Base-by-base conservation (phyloP, 2,797 vertebrate species). In the Epinephelus malabaricus region DNA sequence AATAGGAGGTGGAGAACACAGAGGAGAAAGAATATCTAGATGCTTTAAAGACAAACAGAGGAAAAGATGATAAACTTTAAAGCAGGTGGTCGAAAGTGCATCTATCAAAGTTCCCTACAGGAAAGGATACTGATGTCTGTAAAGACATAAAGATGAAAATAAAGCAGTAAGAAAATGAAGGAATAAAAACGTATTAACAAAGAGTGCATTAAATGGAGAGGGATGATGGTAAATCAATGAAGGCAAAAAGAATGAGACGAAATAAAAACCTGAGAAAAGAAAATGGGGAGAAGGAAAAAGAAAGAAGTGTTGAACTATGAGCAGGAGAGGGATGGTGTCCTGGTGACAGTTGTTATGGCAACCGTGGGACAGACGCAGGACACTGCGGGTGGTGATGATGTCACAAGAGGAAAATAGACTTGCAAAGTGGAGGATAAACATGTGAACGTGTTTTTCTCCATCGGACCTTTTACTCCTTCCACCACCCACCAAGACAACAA, bases 301-400 rank as follows among this genome's bases (percentile, higher is more conserved):
- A n/a, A 72, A 15, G 21, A 21, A 58, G 72, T 43, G 54, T 45
- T 19, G 8, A 86, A 70, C 68, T 58, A 61, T 30, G 47, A 76
- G 64, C 63, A 85, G 56, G 58, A 89, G 69, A 73, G 78, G 74
- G 79, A 69, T 1, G 50, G 74, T 71, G 1, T 86, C 87, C 86
- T 89, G 78, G 87, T 80, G 84, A 87, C 69, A 23, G 89, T 91
- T 82, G 85, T 75, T 76, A 86, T 76, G 76, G 82, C 40, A 88
- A 92, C 88, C 3, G 17, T 38, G 77, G 79, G 76, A 82, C 78
- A 79, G 77, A 92, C 65, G 78, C 58, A 86, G 55, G 62, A 70
- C 45, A 75, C 72, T 10, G 61, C 38, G 17, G 79, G 81, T 69
- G 76, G 72, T 53, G 75, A 77, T 84, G 82, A 89, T 66, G 83